Conservation (phyloP, 2,113 vertebrate species). For the Coryphaenoides rupestris region DNA sequence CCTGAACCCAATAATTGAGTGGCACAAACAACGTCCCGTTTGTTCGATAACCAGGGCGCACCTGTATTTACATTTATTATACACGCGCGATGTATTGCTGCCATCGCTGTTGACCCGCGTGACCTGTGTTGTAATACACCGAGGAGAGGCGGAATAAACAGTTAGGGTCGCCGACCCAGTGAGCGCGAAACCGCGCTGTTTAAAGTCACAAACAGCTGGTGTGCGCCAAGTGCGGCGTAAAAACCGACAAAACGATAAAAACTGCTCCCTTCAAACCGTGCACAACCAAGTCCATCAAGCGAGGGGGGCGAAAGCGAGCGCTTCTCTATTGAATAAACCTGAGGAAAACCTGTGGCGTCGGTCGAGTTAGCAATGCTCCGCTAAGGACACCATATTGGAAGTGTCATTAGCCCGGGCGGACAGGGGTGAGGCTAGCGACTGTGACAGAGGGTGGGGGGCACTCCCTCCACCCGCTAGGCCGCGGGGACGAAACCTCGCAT, state of each 20-base stretch:
- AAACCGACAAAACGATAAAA: not conserved
- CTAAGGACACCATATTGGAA: constrained; percentile 66
- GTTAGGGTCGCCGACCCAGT: not conserved
- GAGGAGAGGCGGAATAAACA: not conserved
- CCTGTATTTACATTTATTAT: constrained; percentile 5
- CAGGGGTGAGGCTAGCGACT: constrained; percentile 74
- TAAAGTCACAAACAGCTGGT: not conserved
- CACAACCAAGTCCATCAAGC: not conserved
- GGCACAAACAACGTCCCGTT: constrained; percentile 8
- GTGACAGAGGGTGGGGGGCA: constrained; percentile 74
- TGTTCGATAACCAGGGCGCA: not conserved
- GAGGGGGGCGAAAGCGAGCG: not conserved
- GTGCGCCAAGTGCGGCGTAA: no score
- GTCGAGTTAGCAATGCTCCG: constrained; percentile 43
- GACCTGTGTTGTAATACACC: not conserved
- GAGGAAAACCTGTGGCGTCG: constrained; percentile 21
- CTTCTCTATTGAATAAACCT: constrained; percentile 34
- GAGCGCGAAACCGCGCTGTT: not conserved
- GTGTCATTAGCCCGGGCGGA: constrained; percentile 67
- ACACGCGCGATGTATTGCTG: not conserved
- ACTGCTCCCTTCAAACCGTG: not conserved
- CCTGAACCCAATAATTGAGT: no score
- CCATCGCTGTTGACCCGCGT: not conserved
- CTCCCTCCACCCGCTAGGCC: constrained; percentile 64
- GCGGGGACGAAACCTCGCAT: no score